Evolutionary conservation across 2,113 vertebrate species (phyloP).

Genomic region (Columbina picui): DNA sequence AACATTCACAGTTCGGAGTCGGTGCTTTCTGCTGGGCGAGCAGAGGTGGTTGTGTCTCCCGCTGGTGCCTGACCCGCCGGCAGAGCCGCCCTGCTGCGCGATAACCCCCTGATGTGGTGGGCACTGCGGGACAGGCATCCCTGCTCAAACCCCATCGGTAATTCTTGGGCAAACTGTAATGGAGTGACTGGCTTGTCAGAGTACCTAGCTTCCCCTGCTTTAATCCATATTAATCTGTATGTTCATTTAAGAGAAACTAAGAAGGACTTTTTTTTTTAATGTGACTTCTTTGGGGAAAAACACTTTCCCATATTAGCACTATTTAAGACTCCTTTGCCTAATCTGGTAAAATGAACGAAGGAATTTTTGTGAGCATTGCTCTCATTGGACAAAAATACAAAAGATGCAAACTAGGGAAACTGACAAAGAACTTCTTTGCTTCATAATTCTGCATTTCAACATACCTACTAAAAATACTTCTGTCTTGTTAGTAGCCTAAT

Average conservation of each 20-base stretch:
- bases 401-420: neutral
- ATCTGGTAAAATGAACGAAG: neutral
- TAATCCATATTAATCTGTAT: neutral
- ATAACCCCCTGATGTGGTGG: neutral
- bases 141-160: neutral
- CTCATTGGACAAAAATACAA: neutral
- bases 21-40: neutral
- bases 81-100: neutral
- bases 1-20: neutral
- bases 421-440: neutral
- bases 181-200: neutral
- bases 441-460: neutral
- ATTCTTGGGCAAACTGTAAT: neutral
- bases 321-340: neutral
- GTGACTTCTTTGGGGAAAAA: neutral
- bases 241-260: neutral
- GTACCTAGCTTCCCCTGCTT: neutral
- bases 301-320: neutral
- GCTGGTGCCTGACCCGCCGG: neutral
- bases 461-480: neutral
- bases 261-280: neutral
- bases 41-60: neutral
- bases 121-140: fast-evolving
- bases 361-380: neutral
- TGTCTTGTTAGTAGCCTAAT: neutral